Base-by-base conservation (phyloP, 1,140 invertebrate genomes). In the Pantala flavescens region DNA sequence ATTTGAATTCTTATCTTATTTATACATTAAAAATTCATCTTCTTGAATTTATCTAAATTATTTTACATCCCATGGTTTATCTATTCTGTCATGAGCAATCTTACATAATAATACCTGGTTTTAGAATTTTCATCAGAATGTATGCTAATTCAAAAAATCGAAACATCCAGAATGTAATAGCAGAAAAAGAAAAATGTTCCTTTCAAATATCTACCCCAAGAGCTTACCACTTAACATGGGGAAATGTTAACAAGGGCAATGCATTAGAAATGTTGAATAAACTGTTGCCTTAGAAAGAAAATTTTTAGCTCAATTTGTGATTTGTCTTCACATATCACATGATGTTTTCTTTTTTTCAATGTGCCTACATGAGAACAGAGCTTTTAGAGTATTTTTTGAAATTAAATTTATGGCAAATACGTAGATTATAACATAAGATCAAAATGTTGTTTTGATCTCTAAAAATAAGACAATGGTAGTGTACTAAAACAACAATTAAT, bases 311-410 rank as follows among this genome's bases (percentile, higher is more conserved):
- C 49, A 63, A 63, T 63, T 63, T 63, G 49, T 63, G 49, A 63
- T 63, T 63, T 63, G 49, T 63, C 49, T 63, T 63, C 49, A 63
- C 49, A 63, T 63, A 63, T 63, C 49, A 63, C 49, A 63, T 63
- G n/a, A 63, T 12, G 12, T 63, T 63, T 63, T 63, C 49, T 63
- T 63, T 63, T 63, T 63, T 63, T 63, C 49, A 21, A 63, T 63
- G 49, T 63, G 49, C 49, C 49, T 63, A 63, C 49, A 63, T 63
- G n/a, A 63, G n/a, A 63, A 63, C 49, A 63, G 49, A 63, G 49
- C 49, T 63, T 63, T 63, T 63, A 63, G 49, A 63, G n/a, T 63
- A 63, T 63, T 63, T 63, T 63, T 63, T 63, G 49, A 63, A 63
- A 19, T 63, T 63, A 21, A 63, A 63, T 63, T 63, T 63, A 63